Base-by-base conservation (phyloP, 2,113 vertebrate species). In the Ageneiosus marmoratus region DNA sequence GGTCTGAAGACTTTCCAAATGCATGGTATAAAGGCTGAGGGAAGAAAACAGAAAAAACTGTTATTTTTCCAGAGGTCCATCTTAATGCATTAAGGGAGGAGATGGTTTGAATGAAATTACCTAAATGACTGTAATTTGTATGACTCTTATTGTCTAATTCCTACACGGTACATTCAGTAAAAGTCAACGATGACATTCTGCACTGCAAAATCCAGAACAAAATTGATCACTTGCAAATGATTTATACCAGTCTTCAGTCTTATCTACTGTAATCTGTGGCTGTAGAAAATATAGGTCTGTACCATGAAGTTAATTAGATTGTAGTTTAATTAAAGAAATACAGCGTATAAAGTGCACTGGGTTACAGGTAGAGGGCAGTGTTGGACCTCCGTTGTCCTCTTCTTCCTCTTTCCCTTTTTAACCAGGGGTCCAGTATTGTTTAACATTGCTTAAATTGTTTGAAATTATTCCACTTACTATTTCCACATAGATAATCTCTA, bases 301-400 rank as follows among this genome's bases (percentile, higher is more conserved):
- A 51, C 27, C 56, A 50, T 75, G 24, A 70, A 53, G 13, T 27
- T 56, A 55, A 74, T 75, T 82, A 81, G 6, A 56, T 29, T 29
- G 34, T 11, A 58, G 24, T 80, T 80, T 73, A 73, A 73, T 73
- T 58, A 81, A 72, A 53, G 12, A 20, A 29, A 73, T 46, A 32
- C 4, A n/a, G n/a, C 11, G 46, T 50, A 50, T 50, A 22, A 20
- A 15, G 10, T 46, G 44, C 55, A 75, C 32, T 48, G 32, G 27
- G 41, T 79, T 65, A 65, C 60, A 44, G 27, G 44, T 65, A 63
- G 77, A 65, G 41, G 44, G 41, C 77, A 50, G 15, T 79, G 3
- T 62, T 79, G 56, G n/a, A 62, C n/a, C 46, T 74, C 18, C 3
- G 5, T 70, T n/a, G 9, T 2, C 20, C 34, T 44, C 37, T 44